Base-by-base conservation (phyloP, 2,113 vertebrate species). In the Strix aluco region DNA sequence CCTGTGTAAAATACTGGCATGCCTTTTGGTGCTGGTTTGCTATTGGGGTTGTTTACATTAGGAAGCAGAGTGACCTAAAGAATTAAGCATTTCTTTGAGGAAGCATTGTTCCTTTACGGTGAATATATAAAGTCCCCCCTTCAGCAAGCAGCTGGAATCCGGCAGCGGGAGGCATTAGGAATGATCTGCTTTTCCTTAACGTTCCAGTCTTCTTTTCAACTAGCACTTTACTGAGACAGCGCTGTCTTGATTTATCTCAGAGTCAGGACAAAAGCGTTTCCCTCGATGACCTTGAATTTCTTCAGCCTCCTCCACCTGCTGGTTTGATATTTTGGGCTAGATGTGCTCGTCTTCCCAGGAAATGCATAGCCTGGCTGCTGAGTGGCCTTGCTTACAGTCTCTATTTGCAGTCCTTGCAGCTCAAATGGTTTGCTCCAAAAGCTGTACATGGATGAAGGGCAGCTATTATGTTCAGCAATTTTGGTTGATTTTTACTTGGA, bases 31-130 rank as follows among this genome's bases (percentile, higher is more conserved):
- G 38, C n/a, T 63, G 55, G 12, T 87, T 82, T 87, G 74, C 58
- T 82, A 0, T 84, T 82, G 4, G 6, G 8, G 13, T 69, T 94
- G 55, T 97, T 96, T 82, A 77, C 55, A 32, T 94, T 86, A 88
- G 73, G 92, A 96, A 91, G 51, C 17, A 81, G 74, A 73, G 55
- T 83, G 75, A 71, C 44, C 47, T 95, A 85, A 87, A 86, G 71
- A 94, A 89, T 75, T 59, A 81, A 87, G 46, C n/a, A 83, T 90
- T 95, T 88, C 55, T 96, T 92, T 90, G 81, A 80, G 88, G 51
- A 88, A 94, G 42, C 51, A 21, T 75, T 94, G 32, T 82, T 94
- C 59, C 63, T 92, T 94, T 91, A 66, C 6, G 11, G n/a, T 77
- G 67, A 77, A 36, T 80, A 42, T 72, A 34, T 85, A 25, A 91